phyloP scores from a whole-genome alignment of 2,797 vertebrate species.

The Chlorospingus flavigularis region DNA sequence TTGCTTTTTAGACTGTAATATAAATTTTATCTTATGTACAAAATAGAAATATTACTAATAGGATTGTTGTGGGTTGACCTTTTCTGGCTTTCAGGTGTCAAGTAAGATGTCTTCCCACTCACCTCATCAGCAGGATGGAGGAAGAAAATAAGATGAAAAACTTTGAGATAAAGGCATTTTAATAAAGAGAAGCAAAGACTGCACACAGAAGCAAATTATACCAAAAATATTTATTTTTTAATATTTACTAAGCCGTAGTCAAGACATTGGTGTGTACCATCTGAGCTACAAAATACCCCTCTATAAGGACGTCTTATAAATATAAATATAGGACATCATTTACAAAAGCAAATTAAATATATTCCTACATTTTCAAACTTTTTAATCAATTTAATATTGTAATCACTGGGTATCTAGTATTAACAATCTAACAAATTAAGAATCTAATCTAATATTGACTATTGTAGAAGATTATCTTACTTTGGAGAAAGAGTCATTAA shows the following conservation, averaged over 20 bases:
- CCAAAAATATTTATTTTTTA: not conserved
- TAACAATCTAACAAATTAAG: not conserved
- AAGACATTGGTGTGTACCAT: not conserved
- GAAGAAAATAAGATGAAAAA: not conserved
- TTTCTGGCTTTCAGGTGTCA: not conserved
- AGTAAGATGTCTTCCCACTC: not conserved
- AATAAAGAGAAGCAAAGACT: not conserved
- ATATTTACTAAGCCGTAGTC: not conserved
- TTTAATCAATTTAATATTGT: not conserved
- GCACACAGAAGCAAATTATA: not conserved
- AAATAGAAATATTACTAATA: not conserved
- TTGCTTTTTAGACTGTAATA: not conserved
- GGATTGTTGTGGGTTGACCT: not conserved
- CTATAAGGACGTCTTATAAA: not conserved
- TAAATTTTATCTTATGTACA: not conserved
- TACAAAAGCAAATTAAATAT: not conserved
- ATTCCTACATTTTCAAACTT: not conserved
- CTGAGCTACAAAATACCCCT: not conserved
- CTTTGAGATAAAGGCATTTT: not conserved
- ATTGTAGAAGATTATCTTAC: not conserved
- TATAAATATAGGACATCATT: not conserved
- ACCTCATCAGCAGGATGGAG: not conserved
- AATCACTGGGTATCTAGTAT: not conserved
- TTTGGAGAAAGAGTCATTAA: not conserved
- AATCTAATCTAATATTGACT: not conserved